Evolutionary conservation across 1,140 invertebrate species (phyloP), one percentile per base, ranked within the genome.

Genomic region (Drosophila mayri): DNA sequence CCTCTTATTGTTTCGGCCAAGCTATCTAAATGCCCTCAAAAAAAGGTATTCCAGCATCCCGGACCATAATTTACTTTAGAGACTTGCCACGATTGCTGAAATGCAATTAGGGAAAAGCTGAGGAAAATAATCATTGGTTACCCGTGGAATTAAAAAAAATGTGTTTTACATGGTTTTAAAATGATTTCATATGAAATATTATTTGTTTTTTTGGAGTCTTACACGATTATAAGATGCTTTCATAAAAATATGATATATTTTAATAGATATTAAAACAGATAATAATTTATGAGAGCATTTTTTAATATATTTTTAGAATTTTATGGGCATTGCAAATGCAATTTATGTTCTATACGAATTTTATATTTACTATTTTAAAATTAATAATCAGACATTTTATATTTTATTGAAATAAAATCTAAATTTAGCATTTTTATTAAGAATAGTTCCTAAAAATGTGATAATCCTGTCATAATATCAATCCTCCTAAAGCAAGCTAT

Each of bases 1-100:
- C 85, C 44, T 71, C 83, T 88, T 83, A 88, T 86, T 87, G 84
- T 83, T 87, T 79, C 30, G 58, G 74, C 47, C 65, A 80, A 85
- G 72, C 79, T 81, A 70, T 77, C 72, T 74, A 67, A 78, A 70
- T 61, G 82, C 50, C 62, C 84, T 77, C 60, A 49, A 41, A 37
- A 37, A 74, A 76, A 86, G 81, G 78, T 81, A 81, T 81, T 77
- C 61, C 67, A 50, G n/a, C 30, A 22, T 66, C 49, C 66, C 58
- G 16, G 58, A 14, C 58, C 66, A 67, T 65, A 59, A 60, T 64
- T 61, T 64, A 41, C 61, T 64, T 25, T 14, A n/a, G 60, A 14
- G 16, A 10, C 57, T 35, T 41, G 16, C 37, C 4, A 43, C n/a
- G 20, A 62, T 43, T 61, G 57, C 16, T 65, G 57, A 10, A 25